phyloP scores from a whole-genome alignment of 2,797 vertebrate genomes.

The Sphenodon punctatus region DNA sequence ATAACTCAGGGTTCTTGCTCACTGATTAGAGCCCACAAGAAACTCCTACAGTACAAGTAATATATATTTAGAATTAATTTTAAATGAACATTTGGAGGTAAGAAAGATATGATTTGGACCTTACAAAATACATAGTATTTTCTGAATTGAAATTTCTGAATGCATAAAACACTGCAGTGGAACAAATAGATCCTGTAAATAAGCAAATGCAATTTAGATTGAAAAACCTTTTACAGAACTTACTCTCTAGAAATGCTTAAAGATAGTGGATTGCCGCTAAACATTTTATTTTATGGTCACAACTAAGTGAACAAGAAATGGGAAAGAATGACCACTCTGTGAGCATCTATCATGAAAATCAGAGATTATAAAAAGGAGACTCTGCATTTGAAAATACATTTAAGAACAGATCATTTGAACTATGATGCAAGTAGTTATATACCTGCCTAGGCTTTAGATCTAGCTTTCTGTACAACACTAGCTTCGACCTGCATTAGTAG shows the following conservation, averaged over 20 bases:
- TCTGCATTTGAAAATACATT: background rate
- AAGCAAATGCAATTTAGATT: constrained; percentile 3
- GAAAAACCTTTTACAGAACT: background rate
- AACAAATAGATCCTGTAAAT: background rate
- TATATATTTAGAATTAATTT: background rate
- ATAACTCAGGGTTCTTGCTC: background rate
- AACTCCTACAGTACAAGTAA: background rate
- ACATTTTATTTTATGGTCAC: background rate
- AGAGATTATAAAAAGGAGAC: background rate
- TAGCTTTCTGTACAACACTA: background rate
- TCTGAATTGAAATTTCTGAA: background rate
- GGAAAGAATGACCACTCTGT: background rate
- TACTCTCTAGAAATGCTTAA: background rate
- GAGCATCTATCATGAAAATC: background rate
- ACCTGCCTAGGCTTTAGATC: background rate
- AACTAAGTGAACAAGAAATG: constrained; percentile 4
- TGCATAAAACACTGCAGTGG: background rate
- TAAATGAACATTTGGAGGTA: background rate
- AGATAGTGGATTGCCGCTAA: background rate
- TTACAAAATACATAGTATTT: no score
- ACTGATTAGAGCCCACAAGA: background rate
- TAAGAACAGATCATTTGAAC: background rate
- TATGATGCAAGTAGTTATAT: background rate
- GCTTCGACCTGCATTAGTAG: background rate
- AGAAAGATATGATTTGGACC: background rate